phyloP scores from a whole-genome alignment of 1,140 invertebrate genomes.

The Bombus confusus region DNA sequence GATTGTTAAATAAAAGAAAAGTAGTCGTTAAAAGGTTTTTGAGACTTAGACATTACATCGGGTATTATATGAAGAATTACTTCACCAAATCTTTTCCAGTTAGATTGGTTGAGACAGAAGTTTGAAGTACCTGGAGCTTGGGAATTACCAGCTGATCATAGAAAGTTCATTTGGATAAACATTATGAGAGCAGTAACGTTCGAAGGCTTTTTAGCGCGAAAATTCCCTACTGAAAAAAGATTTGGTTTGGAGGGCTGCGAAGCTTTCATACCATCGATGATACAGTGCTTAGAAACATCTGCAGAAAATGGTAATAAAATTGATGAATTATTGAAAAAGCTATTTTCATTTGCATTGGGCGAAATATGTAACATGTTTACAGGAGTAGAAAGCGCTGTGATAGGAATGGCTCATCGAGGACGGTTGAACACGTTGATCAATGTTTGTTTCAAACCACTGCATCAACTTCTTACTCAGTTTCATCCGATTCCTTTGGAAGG shows the following conservation, averaged over 20 bases:
- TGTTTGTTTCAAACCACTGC: constrained; percentile 93
- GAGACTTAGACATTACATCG: neutral
- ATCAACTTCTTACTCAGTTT: constrained; percentile 94
- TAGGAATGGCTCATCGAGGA: constrained; percentile 97
- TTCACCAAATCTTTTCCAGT: constrained; percentile 75
- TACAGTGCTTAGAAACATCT: constrained; percentile 93
- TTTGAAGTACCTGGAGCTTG: constrained; percentile 90
- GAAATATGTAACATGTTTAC: neutral
- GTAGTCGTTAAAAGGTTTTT: neutral
- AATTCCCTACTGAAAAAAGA: constrained; percentile 95
- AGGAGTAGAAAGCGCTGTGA: constrained; percentile 91
- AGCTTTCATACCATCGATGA: constrained; percentile 93
- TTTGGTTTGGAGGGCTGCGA: constrained; percentile 97
- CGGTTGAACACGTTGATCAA: constrained; percentile 95
- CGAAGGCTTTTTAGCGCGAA: constrained; percentile 93
- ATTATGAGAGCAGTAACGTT: constrained; percentile 90
- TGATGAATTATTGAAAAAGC: neutral
- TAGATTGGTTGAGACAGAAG: constrained; percentile 90
- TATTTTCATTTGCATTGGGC: neutral
- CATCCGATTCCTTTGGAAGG: constrained; percentile 73
- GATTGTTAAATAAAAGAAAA: neutral
- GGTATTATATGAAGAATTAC: neutral
- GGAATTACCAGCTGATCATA: constrained; percentile 87
- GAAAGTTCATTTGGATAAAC: constrained; percentile 87
- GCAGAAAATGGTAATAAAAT: constrained; percentile 84